Percentiles rank a stretch among this genome's conserved stretches.
Evolutionary conservation across 1,140 invertebrate genomes (phyloP).

Genomic region (Anthonomus grandis): DNA sequence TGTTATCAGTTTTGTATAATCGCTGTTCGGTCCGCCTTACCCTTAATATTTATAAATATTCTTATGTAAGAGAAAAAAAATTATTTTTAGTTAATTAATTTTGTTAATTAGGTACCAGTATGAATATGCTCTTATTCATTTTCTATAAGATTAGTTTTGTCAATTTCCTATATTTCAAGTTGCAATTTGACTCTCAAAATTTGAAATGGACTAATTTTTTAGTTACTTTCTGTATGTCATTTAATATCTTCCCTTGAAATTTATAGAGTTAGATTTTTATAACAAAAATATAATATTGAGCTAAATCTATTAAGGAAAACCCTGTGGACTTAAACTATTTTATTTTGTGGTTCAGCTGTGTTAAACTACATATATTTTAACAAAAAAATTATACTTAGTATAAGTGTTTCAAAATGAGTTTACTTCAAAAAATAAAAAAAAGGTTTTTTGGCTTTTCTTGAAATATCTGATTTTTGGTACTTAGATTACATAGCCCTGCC

Average conservation of each 20-base stretch:
- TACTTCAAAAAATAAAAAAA: background rate
- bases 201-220: background rate
- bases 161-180: background rate
- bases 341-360: background rate
- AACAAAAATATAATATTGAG: background rate
- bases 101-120: background rate
- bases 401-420: background rate
- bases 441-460: background rate
- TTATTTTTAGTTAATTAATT: too few species aligned
- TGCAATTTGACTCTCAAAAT: too few species aligned
- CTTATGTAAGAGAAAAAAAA: too few species aligned
- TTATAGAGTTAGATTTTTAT: slow-evolving; percentile 7
- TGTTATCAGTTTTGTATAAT: too few species aligned
- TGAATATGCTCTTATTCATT: background rate
- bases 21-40: too few species aligned
- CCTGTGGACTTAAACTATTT: background rate
- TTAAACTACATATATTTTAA: background rate
- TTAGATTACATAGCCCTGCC: background rate
- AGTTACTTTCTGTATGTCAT: slow-evolving; percentile 1
- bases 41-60: too few species aligned
- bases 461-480: background rate
- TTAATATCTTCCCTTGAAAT: slow-evolving; percentile 9
- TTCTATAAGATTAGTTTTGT: background rate
- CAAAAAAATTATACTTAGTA: background rate
- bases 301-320: background rate